Base-by-base conservation (phyloP, 2,888 invertebrate genomes). In the Tenthredo amoena region DNA sequence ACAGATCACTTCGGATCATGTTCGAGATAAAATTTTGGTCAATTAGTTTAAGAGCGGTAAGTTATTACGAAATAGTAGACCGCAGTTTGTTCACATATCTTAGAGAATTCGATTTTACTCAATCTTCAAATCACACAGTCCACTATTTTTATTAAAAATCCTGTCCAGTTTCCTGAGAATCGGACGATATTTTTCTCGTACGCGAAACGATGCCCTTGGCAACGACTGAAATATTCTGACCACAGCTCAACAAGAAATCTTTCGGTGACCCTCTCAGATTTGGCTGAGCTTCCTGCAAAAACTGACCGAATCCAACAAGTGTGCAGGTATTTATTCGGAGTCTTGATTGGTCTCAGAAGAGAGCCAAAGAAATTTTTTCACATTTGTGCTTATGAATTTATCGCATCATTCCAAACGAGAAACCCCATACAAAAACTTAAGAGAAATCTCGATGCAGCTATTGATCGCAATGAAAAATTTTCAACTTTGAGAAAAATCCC, bases 281-380 rank as follows among this genome's bases (percentile, higher is more conserved):
- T 77, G 77, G 34, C 77, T 77, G 31, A 15, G 26, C 55, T 77
- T 0, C 6, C 15, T 47, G 77, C 55, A 77, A 77, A 77, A 55
- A 77, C 77, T 77, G 77, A 77, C 77, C 77, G 77, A 77, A 55
- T 77, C 55, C 77, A 77, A 77, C 77, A 77, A 77, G 77, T 77
- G 77, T 77, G 31, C 77, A 55, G 55, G 77, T 77, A 77, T 34
- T 77, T 18, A 9, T 34, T 31, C 77, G 50, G 31, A 1, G 18
- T 50, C 26, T 55, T 77, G 50, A 47, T 77, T 55, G 50, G 9
- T 55, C 55, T 40, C 31, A n/a, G 50, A 12, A 34, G 50, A 34
- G 50, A 77, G 47, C 77, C 34, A 18, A 77, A 43, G 9, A 43
- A 43, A 74, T 74, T 74, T 74, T 43, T 18, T 5, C 72, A 43